Evolutionary conservation across 2,797 vertebrate genomes (phyloP).

Genomic region (Sphaeramia orbicularis): DNA sequence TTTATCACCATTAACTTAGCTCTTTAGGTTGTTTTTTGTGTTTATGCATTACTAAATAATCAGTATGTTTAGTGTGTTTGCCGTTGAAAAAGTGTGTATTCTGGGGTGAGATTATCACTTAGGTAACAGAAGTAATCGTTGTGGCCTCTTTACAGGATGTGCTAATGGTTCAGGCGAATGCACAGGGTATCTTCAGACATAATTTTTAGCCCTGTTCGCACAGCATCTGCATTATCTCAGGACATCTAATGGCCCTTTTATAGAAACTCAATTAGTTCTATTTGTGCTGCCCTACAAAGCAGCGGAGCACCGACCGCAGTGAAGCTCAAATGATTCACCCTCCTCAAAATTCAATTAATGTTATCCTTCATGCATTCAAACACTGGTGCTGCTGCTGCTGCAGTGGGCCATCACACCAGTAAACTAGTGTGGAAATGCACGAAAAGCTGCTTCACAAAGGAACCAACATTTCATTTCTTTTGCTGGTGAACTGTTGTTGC

Average conservation of each 20-base stretch:
- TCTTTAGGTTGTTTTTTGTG: no score
- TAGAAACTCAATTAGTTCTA: constrained; percentile 32
- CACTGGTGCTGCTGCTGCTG: not conserved
- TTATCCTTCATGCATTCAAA: not conserved
- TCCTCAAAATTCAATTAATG: not conserved
- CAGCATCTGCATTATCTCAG: not conserved
- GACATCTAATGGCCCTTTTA: not conserved
- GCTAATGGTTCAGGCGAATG: not conserved
- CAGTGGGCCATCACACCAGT: not conserved
- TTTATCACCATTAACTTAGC: no score
- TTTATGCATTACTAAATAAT: no score
- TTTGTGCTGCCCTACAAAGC: constrained; percentile 12
- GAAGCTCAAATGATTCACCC: not conserved
- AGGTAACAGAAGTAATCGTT: not conserved
- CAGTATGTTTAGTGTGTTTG: no score
- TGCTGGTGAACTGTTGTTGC: no score
- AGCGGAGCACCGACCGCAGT: not conserved
- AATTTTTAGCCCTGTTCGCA: not conserved
- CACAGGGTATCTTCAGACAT: not conserved
- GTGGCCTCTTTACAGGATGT: not conserved
- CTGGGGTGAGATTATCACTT: not conserved
- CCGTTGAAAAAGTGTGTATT: not conserved
- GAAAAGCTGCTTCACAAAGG: not conserved
- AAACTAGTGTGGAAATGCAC: no score
- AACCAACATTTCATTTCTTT: not conserved